Percentiles rank a stretch among this genome's conserved stretches.
These are phyloP conservation scores for Poeciliopsis prolifica DNA, from an alignment of 2,113 vertebrate species.

Conservation along the genomic window DNA sequence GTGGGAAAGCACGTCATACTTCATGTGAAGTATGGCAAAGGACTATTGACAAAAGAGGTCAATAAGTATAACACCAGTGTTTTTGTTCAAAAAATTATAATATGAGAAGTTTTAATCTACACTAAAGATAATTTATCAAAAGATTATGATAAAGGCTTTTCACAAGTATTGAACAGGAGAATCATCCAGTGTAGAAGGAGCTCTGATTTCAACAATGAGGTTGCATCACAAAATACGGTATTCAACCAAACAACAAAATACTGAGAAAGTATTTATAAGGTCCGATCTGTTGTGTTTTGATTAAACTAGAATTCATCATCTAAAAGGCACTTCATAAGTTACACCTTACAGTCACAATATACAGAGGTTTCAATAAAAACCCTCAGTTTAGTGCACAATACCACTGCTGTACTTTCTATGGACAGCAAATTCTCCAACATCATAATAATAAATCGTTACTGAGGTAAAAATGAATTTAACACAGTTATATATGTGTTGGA, in stretches of 20 bases:
- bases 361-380: slow-evolving; percentile 21
- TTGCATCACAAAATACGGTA: slow-evolving; percentile 31
- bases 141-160: background rate
- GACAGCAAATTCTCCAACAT: slow-evolving; percentile 27
- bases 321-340: slow-evolving; percentile 70
- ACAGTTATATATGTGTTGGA: background rate
- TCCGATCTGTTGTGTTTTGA: slow-evolving; percentile 38
- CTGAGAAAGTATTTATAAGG: background rate
- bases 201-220: slow-evolving; percentile 4
- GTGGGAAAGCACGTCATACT: background rate
- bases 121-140: background rate
- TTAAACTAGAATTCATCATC: slow-evolving; percentile 36
- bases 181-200: background rate
- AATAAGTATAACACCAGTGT: background rate
- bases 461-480: slow-evolving; percentile 48
- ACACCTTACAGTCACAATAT: slow-evolving; percentile 49
- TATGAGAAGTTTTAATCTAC: background rate
- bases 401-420: slow-evolving; percentile 10
- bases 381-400: background rate
- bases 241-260: slow-evolving; percentile 33
- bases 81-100: background rate
- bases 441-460: slow-evolving; percentile 20
- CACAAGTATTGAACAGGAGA: background rate
- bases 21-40: background rate
- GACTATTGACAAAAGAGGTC: background rate